Evolutionary conservation across 1,140 invertebrate species (phyloP), one percentile per base, ranked within the genome.

Genomic region (Leptinotarsa lineolata): DNA sequence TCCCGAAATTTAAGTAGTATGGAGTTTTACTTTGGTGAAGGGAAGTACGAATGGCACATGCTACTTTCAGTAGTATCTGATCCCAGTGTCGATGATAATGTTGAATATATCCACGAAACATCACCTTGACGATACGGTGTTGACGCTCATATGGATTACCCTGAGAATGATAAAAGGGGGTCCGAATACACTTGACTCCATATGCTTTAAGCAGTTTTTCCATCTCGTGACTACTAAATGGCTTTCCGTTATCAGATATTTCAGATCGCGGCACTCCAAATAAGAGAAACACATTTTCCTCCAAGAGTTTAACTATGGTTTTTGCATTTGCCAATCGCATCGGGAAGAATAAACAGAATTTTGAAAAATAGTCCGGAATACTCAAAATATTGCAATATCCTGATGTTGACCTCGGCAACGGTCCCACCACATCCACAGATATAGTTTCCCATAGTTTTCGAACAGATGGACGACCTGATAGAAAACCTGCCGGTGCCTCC

Each of bases 61-160:
- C 74, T 21, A 80, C 68, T 16, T 78, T 73, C 2, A 60, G 66
- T 4, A 84, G 66, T 72, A 78, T 46, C 18, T 71, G 67, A 71
- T 82, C 81, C 82, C 82, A 84, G 20, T 63, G 67, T 15, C 59
- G 70, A 64, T 85, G 83, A 58, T 83, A 79, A 11, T 81, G 74
- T 12, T 75, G 16, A 16, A 81, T 71, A 74, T 81, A 85, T 2
- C 73, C 48, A 8, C 75, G 22, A 8, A 85, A 66, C 72, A 81
- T 79, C 12, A 76, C 78, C 21, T 81, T 80, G 6, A 84, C 18
- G 12, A 24, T 21, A 3, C 54, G 59, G 6, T 44, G 54, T 21
- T 63, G 46, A 16, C 72, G 16, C 21, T 72, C 72, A 4, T 12
- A 16, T 1, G 72, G 48, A 74, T 71, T 72, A 18, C n/a, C 21